These are phyloP conservation scores for Agrilus biguttatus DNA, from an alignment of 2,888 invertebrate genomes.

Conservation along the genomic window DNA sequence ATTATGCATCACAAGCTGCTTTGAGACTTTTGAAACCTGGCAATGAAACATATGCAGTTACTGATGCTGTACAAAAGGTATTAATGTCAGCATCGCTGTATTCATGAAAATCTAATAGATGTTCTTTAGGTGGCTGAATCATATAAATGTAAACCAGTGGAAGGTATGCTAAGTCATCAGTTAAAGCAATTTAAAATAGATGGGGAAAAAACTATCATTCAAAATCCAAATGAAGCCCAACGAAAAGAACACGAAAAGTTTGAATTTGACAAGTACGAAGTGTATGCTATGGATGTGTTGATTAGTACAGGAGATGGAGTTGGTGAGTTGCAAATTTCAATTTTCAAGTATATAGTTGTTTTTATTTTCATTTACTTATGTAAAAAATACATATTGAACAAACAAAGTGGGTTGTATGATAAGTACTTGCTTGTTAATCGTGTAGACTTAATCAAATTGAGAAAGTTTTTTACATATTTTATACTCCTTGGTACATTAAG, in stretches of 20 bases:
- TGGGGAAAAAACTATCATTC: conserved; percentile 93
- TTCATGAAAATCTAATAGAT: no score
- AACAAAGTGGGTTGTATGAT: no score
- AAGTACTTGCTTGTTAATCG: no score
- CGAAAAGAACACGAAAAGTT: conserved; percentile 95
- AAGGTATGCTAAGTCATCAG: conserved; percentile 77
- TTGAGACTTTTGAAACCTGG: conserved; percentile 82
- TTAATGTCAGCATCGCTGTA: no score
- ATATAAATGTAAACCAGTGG: conserved; percentile 90
- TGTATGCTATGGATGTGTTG: conserved; percentile 97
- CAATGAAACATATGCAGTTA: conserved; percentile 81
- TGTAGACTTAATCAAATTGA: no score
- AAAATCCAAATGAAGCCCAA: conserved; percentile 95
- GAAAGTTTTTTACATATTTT: no score
- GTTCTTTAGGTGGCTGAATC: conserved; percentile 51
- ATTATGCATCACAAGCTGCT: conserved; percentile 91
- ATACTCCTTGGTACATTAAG: no score
- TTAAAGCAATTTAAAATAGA: conserved; percentile 93
- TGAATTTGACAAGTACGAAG: conserved; percentile 90
- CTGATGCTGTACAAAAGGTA: conserved; percentile 79
- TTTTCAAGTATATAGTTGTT: no score
- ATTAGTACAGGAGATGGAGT: conserved; percentile 91
- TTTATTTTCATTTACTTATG: not conserved
- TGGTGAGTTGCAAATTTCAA: conserved; percentile 28
- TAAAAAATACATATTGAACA: no score